These are phyloP conservation scores for Choloepus didactylus DNA, from an alignment of 2,797 vertebrate genomes.

Conservation along the genomic window DNA sequence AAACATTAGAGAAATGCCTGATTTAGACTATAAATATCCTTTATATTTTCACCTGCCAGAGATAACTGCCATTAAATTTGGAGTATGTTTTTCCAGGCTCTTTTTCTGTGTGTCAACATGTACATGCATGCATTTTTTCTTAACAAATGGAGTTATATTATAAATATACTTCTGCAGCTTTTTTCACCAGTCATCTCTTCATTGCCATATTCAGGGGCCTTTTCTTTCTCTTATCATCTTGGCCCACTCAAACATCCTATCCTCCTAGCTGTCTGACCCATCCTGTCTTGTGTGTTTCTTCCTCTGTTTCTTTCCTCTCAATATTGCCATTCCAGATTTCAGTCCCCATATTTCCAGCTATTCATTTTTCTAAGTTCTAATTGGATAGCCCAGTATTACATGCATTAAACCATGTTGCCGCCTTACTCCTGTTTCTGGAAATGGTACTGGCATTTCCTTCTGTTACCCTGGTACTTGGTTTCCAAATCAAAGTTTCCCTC, in stretches of 20 bases:
- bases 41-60: background rate
- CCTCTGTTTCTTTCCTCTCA: background rate
- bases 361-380: background rate
- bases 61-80: background rate
- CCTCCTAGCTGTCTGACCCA: background rate
- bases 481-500: background rate
- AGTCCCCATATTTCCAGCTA: background rate
- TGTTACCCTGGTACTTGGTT: constrained; percentile 4
- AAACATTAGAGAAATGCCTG: background rate
- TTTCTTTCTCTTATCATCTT: background rate
- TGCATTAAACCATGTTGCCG: background rate
- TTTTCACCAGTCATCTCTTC: background rate
- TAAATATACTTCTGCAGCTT: background rate
- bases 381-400: background rate
- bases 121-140: background rate
- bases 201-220: background rate
- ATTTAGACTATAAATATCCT: background rate
- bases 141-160: background rate
- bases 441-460: background rate
- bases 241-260: background rate
- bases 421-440: constrained; percentile 51
- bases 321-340: background rate
- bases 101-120: background rate
- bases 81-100: background rate
- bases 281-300: background rate